Percentiles rank a stretch among this genome's conserved stretches.
Conservation (phyloP, 2,797 vertebrate species). For the Oreochromis grahami region DNA sequence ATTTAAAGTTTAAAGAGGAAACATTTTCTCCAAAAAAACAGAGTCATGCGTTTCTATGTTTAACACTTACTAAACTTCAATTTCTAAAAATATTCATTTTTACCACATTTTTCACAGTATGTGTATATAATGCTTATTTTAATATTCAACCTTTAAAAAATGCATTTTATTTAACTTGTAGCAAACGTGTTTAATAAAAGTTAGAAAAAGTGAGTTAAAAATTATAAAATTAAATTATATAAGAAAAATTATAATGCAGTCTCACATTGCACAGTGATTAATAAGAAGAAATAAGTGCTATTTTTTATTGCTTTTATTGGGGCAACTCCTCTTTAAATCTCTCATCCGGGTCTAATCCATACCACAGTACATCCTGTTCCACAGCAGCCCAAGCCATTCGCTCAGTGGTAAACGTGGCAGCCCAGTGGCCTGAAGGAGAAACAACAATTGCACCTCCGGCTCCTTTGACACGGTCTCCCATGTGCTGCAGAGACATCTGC, state of each 20-base stretch:
- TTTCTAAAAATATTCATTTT: accelerated
- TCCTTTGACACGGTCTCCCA: constrained; percentile 71
- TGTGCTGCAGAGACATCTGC: constrained; percentile 65
- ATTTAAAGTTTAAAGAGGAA: not conserved
- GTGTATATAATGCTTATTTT: not conserved
- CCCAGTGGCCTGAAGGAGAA: constrained; percentile 70
- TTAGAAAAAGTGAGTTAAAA: not conserved
- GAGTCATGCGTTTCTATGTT: not conserved
- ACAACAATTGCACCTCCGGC: constrained; percentile 72
- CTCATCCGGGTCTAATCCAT: constrained; percentile 66
- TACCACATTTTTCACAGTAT: not conserved
- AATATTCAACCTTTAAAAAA: not conserved
- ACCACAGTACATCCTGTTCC: constrained; percentile 62
- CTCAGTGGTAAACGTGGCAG: constrained; percentile 70
- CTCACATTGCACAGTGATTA: not conserved
- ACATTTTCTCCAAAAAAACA: not conserved
- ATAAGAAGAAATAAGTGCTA: not conserved
- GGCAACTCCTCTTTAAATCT: constrained; percentile 35
- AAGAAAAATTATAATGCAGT: not conserved
- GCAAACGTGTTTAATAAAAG: not conserved
- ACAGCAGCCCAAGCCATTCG: constrained; percentile 72
- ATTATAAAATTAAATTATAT: not conserved
- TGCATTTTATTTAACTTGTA: not conserved
- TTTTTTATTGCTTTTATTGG: not conserved
- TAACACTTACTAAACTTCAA: not conserved